A percentile compares a stretch with the other conserved stretches of the same genome.
Evolutionary conservation across 2,113 vertebrate species (phyloP).

Genomic region (Apteryx mantelli): DNA sequence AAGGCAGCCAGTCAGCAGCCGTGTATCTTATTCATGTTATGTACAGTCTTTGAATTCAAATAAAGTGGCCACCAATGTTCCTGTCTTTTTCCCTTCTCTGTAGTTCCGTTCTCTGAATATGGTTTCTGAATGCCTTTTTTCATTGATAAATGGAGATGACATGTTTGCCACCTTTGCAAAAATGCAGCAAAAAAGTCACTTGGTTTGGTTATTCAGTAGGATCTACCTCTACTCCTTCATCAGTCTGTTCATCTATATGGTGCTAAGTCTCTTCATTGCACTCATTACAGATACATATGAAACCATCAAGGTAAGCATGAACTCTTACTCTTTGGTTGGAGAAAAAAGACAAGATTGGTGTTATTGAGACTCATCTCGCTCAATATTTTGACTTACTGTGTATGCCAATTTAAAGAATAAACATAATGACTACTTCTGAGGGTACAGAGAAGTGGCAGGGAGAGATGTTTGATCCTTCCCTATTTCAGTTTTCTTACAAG

Average conservation of each 20-base stretch:
- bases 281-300: conserved; percentile 94
- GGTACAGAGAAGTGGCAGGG: neutral
- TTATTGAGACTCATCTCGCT: neutral
- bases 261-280: conserved; percentile 95
- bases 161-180: conserved; percentile 92
- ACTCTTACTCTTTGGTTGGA: neutral
- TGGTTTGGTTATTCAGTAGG: conserved; percentile 95
- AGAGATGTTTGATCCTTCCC: neutral
- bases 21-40: neutral
- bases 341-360: neutral
- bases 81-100: conserved; percentile 3
- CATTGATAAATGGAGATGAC: conserved; percentile 93
- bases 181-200: conserved; percentile 86
- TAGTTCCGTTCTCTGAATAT: conserved; percentile 91
- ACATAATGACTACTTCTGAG: neutral
- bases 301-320: conserved; percentile 89
- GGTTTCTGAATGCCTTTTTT: conserved; percentile 93
- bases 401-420: neutral
- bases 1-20: neutral
- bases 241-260: conserved; percentile 95
- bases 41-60: neutral
- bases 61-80: neutral
- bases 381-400: neutral
- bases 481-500: neutral
- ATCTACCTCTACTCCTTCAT: conserved; percentile 95